These are phyloP conservation scores for Lophius americanus DNA, from an alignment of 2,797 vertebrate species.

Conservation along the genomic window DNA sequence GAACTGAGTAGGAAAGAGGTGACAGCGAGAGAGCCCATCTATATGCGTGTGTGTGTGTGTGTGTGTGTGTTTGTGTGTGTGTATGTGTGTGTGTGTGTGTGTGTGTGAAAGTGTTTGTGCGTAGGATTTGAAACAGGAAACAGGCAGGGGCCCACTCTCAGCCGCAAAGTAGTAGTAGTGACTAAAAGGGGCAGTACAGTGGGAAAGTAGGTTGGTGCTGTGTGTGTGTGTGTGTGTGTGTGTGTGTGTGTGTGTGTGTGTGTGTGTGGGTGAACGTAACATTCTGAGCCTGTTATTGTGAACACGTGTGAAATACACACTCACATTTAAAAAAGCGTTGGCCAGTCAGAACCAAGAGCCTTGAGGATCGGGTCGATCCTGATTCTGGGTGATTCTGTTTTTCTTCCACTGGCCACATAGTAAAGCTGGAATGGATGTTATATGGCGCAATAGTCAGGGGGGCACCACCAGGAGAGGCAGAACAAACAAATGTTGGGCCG, in stretches of 20 bases:
- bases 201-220: slow-evolving; percentile 6
- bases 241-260: slow-evolving; percentile 7
- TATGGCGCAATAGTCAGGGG: too few relatives aligned
- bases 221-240: slow-evolving; percentile 4
- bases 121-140: slow-evolving; percentile 84
- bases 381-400: too few relatives aligned
- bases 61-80: slow-evolving; percentile 9
- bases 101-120: slow-evolving; percentile 6
- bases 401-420: too few relatives aligned
- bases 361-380: too few relatives aligned
- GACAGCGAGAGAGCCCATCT: slow-evolving; percentile 11
- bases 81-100: slow-evolving; percentile 6
- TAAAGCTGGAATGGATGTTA: too few relatives aligned
- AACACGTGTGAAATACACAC: slow-evolving; percentile 3
- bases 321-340: too few relatives aligned
- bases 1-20: not conserved
- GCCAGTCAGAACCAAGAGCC: too few relatives aligned
- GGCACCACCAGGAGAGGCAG: too few relatives aligned
- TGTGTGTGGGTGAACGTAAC: not conserved
- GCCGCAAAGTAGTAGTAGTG: slow-evolving; percentile 83
- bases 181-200: slow-evolving; percentile 64
- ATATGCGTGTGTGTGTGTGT: slow-evolving; percentile 6
- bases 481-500: too few relatives aligned
- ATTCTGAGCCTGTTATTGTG: too few relatives aligned
- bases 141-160: slow-evolving; percentile 76